A percentile compares a stretch with the other conserved stretches of the same genome.
phyloP scores from a whole-genome alignment of 1,140 invertebrate species.

The Megathymus violae region DNA sequence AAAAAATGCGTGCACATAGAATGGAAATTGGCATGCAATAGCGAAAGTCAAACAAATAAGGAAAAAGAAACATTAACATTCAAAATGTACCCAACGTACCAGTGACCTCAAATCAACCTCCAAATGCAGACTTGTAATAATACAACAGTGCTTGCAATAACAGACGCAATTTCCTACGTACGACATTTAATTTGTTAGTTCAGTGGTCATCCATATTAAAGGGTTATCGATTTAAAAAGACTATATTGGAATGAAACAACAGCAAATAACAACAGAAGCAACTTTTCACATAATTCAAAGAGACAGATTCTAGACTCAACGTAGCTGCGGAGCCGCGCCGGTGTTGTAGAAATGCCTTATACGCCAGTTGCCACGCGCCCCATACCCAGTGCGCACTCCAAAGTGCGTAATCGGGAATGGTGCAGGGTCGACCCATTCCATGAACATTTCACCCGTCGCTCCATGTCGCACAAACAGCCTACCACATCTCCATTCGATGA shows the following conservation, averaged over 20 bases:
- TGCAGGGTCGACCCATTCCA: constrained; percentile 85
- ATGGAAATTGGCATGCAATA: constrained; percentile 23
- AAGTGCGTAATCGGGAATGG: constrained; percentile 85
- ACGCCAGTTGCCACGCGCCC: constrained; percentile 85
- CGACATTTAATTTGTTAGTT: constrained; percentile 54
- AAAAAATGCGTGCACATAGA: constrained; percentile 29
- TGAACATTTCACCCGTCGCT: constrained; percentile 71
- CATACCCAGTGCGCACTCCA: constrained; percentile 86
- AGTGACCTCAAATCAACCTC: constrained; percentile 45
- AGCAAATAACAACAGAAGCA: constrained; percentile 54
- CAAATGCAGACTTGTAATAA: constrained; percentile 39
- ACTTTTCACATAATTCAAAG: not conserved
- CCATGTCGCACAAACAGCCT: constrained; percentile 79
- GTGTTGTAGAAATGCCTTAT: constrained; percentile 65
- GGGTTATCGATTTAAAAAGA: not conserved
- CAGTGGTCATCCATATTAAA: constrained; percentile 18
- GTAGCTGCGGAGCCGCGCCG: constrained; percentile 45
- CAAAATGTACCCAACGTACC: constrained; percentile 81
- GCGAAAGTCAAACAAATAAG: too few relatives aligned
- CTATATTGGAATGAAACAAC: constrained; percentile 32
- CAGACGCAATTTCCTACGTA: constrained; percentile 45
- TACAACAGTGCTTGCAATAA: constrained; percentile 38
- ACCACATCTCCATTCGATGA: constrained; percentile 85
- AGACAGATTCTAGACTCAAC: constrained; percentile 64
- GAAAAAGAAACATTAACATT: constrained; percentile 35